phyloP scores from a whole-genome alignment of 2,113 vertebrate genomes.

The Cephalopholis sonnerati region DNA sequence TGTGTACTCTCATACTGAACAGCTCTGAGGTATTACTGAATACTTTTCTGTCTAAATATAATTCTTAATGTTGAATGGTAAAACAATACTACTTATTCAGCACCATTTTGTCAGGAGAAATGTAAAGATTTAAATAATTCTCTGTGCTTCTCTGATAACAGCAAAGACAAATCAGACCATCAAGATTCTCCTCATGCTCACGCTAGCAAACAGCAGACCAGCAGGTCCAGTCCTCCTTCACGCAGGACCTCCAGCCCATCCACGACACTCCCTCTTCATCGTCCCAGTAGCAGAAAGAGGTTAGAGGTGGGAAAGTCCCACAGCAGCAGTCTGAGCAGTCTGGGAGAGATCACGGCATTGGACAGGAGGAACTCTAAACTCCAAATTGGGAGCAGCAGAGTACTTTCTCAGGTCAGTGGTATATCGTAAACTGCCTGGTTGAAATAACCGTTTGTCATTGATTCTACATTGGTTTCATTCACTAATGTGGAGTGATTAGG shows the following conservation, averaged over 20 bases:
- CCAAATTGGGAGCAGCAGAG: constrained; percentile 27
- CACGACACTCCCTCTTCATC: constrained; percentile 15
- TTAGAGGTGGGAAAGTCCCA: not conserved
- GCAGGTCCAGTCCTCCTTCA: constrained; percentile 35
- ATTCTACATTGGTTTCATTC: too few relatives aligned
- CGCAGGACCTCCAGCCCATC: not conserved
- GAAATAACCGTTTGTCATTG: not conserved
- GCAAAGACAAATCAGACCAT: constrained; percentile 35
- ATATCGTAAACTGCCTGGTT: not conserved
- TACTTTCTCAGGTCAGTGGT: constrained; percentile 71
- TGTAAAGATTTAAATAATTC: not conserved
- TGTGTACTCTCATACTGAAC: not conserved
- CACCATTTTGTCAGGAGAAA: too few relatives aligned
- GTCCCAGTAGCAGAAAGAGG: not conserved
- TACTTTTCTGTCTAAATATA: too few relatives aligned
- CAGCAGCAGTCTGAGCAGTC: constrained; percentile 82
- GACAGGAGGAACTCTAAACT: constrained; percentile 66
- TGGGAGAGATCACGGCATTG: constrained; percentile 50
- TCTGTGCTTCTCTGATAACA: constrained; percentile 32
- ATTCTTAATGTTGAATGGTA: too few relatives aligned
- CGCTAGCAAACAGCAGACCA: not conserved
- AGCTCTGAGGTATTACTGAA: not conserved
- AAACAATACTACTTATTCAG: too few relatives aligned
- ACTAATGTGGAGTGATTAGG: too few relatives aligned
- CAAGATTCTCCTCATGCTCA: not conserved